Percentiles rank a stretch among this genome's conserved stretches.
Conservation (phyloP, 2,797 vertebrate species). For the Mormyrus proboscirostris region DNA sequence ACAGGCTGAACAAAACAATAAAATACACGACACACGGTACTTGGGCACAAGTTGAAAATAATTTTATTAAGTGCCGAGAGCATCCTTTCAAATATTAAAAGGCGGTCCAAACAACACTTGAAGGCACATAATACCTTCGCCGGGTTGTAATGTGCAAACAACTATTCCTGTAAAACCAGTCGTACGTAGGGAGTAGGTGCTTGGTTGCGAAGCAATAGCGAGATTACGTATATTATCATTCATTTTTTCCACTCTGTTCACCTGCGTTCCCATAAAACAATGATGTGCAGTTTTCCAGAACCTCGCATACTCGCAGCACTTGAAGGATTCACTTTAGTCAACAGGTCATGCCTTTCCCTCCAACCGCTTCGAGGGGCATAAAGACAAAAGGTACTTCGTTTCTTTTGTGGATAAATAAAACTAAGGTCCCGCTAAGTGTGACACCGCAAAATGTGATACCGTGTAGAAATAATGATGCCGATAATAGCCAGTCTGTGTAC, state of each 20-base stretch:
- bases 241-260: background rate
- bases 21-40: background rate
- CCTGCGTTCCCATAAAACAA: background rate
- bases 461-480: background rate
- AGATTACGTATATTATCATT: background rate
- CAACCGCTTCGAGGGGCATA: background rate
- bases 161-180: background rate
- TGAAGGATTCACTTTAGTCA: background rate
- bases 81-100: background rate
- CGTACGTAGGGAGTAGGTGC: background rate
- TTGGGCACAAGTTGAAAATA: background rate
- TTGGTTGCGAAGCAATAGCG: background rate
- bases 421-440: background rate
- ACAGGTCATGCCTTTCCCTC: conserved; percentile 8
- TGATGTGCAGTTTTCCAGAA: background rate
- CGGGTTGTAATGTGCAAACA: background rate
- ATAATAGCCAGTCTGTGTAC: background rate
- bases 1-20: background rate
- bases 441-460: background rate
- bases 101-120: background rate
- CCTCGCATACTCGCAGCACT: background rate
- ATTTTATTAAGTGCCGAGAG: background rate
- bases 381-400: background rate
- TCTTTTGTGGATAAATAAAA: background rate
- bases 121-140: background rate